Conservation (phyloP, 2,797 vertebrate genomes). For the Sparus aurata region DNA sequence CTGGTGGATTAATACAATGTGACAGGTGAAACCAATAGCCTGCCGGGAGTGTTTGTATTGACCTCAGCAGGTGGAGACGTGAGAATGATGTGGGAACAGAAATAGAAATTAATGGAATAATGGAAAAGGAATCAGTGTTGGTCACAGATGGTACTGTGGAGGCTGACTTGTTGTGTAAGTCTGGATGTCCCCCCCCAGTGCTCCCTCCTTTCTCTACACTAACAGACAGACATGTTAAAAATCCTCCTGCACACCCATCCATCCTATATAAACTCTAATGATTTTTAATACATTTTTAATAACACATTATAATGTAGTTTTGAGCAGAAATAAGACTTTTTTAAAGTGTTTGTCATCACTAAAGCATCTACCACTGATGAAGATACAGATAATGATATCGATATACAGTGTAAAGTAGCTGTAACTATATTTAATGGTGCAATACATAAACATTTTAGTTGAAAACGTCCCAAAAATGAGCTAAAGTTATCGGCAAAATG, state of each 20-base stretch:
- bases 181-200: background rate
- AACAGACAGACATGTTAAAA: background rate
- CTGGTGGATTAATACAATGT: slow-evolving; percentile 76
- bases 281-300: too few species aligned
- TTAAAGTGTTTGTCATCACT: background rate
- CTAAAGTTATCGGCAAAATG: too few species aligned
- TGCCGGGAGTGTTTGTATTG: slow-evolving; percentile 58
- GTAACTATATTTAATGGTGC: too few species aligned
- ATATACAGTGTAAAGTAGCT: too few species aligned
- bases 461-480: too few species aligned
- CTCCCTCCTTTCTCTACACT: background rate
- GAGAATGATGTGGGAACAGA: slow-evolving; percentile 67
- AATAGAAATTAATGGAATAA: slow-evolving; percentile 51
- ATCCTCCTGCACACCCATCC: too few species aligned
- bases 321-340: background rate
- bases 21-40: slow-evolving; percentile 83
- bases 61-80: slow-evolving; percentile 71
- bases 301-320: too few species aligned
- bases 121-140: slow-evolving; percentile 10
- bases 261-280: too few species aligned
- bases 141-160: slow-evolving; percentile 14
- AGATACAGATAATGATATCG: too few species aligned
- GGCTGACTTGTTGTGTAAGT: background rate
- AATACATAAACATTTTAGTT: too few species aligned
- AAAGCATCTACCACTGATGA: background rate